These are phyloP conservation scores for Misgurnus mizolepis DNA, from an alignment of 2,113 vertebrate species.

Conservation along the genomic window DNA sequence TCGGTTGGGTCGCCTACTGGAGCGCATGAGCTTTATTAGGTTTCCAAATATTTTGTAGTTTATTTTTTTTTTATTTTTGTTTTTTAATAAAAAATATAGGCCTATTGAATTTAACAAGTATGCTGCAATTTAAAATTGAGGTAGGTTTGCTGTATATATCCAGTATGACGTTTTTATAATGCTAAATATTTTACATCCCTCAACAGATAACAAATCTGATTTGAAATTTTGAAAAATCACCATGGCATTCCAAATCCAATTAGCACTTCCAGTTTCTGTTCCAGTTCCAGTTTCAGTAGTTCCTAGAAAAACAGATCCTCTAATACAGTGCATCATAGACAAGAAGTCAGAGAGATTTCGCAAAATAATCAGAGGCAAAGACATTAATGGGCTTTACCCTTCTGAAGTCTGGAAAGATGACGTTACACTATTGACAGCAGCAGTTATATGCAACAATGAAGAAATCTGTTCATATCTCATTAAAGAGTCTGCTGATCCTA, in stretches of 20 bases:
- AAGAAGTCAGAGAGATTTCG: constrained; percentile 12
- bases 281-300: not conserved
- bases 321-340: constrained; percentile 56
- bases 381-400: constrained; percentile 49
- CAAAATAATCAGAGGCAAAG: not conserved
- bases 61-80: no score
- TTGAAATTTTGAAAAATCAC: not conserved
- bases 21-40: no score
- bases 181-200: not conserved
- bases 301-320: constrained; percentile 39
- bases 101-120: no score
- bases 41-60: no score
- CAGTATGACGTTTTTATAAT: no score
- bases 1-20: no score
- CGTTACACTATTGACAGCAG: constrained; percentile 58
- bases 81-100: no score
- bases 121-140: no score
- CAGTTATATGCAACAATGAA: constrained; percentile 34
- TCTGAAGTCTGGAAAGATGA: constrained; percentile 12
- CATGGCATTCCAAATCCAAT: not conserved
- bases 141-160: no score
- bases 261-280: no score
- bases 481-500: constrained; percentile 24
- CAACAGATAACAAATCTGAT: not conserved
- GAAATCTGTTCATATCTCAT: constrained; percentile 52